Percentiles rank a stretch among this genome's conserved stretches.
Evolutionary conservation across 2,113 vertebrate species (phyloP).

Genomic region (Perccottus glenii): DNA sequence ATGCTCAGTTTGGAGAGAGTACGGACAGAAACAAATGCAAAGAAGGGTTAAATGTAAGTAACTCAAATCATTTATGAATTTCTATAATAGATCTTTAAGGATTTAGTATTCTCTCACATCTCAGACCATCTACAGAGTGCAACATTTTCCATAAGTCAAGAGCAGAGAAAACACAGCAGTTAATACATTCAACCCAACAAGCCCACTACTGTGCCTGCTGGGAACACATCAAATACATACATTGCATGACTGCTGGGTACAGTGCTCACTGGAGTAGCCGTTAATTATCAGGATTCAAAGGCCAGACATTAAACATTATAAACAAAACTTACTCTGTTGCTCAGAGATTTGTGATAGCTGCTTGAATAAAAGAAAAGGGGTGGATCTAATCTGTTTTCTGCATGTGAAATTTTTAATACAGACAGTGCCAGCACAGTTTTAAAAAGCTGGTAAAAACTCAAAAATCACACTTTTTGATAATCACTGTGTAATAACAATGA

Average conservation of each 20-base stretch:
- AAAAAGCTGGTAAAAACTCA: too few relatives aligned
- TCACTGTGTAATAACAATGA: too few relatives aligned
- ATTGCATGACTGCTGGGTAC: background rate
- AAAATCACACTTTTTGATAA: too few relatives aligned
- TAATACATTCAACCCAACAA: background rate
- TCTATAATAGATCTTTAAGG: background rate
- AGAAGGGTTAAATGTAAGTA: background rate
- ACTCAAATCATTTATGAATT: background rate
- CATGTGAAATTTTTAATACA: background rate
- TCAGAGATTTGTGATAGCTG: background rate
- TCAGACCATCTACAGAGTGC: background rate
- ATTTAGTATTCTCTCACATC: constrained; percentile 6
- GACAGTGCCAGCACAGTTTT: too few relatives aligned
- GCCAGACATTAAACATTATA: background rate
- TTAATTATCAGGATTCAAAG: background rate
- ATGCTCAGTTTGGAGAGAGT: background rate
- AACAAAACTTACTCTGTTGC: constrained; percentile 1
- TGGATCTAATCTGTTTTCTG: background rate
- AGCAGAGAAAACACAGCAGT: constrained; percentile 3
- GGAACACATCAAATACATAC: background rate
- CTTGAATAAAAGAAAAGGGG: background rate
- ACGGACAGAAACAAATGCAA: constrained; percentile 5
- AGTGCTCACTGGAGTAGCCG: constrained; percentile 1
- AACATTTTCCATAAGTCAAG: background rate
- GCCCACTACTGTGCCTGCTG: background rate